Conservation (phyloP, 2,797 vertebrate genomes). For the Chaetophractus vellerosus region DNA sequence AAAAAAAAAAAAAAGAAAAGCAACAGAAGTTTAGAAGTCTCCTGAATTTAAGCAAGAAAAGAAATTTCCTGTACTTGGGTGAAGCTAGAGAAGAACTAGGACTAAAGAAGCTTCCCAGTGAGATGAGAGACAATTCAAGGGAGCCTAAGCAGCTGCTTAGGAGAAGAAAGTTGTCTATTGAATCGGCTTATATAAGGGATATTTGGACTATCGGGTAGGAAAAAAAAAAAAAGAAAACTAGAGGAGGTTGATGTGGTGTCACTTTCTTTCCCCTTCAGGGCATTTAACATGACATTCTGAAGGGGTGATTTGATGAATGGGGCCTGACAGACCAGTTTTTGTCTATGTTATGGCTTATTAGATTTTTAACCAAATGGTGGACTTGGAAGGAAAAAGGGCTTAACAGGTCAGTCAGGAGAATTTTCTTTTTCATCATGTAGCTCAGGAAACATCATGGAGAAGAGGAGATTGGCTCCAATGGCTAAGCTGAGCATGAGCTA, state of each 20-base stretch:
- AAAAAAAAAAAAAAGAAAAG: background rate
- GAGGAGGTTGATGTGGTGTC: background rate
- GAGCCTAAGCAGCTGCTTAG: background rate
- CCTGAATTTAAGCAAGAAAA: conserved; percentile 41
- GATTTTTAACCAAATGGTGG: background rate
- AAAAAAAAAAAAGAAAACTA: background rate
- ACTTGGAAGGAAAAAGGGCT: background rate
- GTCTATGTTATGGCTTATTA: background rate
- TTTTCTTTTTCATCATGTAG: background rate
- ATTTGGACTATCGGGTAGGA: background rate
- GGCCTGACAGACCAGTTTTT: background rate
- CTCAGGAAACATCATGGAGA: background rate
- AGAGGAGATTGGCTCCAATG: background rate
- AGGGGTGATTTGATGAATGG: background rate
- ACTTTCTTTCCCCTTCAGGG: background rate
- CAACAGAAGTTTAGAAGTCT: background rate
- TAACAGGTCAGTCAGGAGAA: background rate
- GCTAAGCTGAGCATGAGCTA: background rate
- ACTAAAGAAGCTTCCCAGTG: background rate
- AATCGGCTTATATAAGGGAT: background rate
- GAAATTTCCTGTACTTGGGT: background rate
- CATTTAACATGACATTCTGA: background rate
- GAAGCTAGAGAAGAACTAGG: background rate
- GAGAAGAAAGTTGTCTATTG: background rate
- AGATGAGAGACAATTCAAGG: conserved; percentile 28